These are phyloP conservation scores for Tylochromis polylepis DNA, from an alignment of 2,113 vertebrate genomes.

Conservation along the genomic window DNA sequence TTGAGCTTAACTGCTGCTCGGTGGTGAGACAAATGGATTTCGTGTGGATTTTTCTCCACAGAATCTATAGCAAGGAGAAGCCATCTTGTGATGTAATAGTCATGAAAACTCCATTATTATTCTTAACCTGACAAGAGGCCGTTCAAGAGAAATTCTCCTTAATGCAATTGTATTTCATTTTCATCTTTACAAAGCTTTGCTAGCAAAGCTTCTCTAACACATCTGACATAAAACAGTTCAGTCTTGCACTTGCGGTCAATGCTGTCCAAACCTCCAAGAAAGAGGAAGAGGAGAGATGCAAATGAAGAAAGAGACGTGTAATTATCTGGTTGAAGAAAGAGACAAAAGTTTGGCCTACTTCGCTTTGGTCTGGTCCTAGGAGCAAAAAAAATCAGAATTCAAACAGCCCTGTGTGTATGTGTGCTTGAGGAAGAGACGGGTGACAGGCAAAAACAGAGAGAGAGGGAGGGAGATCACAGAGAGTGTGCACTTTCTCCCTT, in stretches of 20 bases:
- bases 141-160: background rate
- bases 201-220: background rate
- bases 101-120: background rate
- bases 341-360: background rate
- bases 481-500: background rate
- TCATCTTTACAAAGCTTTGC: background rate
- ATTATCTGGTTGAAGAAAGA: background rate
- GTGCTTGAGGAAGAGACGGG: background rate
- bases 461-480: slow-evolving; percentile 27
- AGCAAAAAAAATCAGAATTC: slow-evolving; percentile 17
- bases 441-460: background rate
- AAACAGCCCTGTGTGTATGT: background rate
- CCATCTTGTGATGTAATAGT: background rate
- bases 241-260: background rate
- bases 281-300: background rate
- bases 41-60: background rate
- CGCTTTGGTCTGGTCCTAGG: background rate
- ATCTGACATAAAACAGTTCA: background rate
- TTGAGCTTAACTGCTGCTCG: background rate
- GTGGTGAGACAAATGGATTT: background rate
- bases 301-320: background rate
- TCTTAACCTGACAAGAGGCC: background rate
- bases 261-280: background rate
- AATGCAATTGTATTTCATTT: background rate
- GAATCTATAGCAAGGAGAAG: background rate